phyloP scores from a whole-genome alignment of 2,797 vertebrate species.

The Mormyrus hasselquistii region DNA sequence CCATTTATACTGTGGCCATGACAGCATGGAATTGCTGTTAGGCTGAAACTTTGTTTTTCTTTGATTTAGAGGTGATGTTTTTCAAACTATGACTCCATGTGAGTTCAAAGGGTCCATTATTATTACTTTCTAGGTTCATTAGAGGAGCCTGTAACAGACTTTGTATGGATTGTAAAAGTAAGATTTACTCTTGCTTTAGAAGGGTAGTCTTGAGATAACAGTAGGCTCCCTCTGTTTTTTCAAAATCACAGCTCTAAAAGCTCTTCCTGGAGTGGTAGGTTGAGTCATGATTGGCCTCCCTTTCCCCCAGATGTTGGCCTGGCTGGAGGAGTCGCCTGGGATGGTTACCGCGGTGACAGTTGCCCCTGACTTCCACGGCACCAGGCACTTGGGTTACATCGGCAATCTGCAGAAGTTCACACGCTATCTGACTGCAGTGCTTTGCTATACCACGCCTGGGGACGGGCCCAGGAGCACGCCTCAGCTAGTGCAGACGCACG shows the following conservation, averaged over 20 bases:
- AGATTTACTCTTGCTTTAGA: not conserved
- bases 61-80: not conserved
- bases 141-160: not conserved
- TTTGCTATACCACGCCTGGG: conserved; percentile 91
- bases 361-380: conserved; percentile 84
- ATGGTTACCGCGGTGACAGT: conserved; percentile 69
- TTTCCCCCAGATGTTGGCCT: conserved; percentile 70
- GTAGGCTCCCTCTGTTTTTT: not conserved
- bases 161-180: not conserved
- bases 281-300: not conserved
- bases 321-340: conserved; percentile 72
- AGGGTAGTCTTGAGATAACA: not conserved
- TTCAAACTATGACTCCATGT: not conserved
- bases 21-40: not conserved
- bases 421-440: conserved; percentile 73
- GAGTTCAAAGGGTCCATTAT: not conserved
- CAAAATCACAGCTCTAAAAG: not conserved
- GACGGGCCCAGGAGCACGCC: conserved; percentile 78
- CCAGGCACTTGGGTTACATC: conserved; percentile 76
- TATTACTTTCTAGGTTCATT: not conserved
- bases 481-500: conserved; percentile 73
- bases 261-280: not conserved
- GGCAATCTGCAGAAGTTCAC: conserved; percentile 80
- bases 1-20: not conserved
- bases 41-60: not conserved